Conservation (phyloP, 2,888 invertebrate genomes). For the Clepsis dumicolana region DNA sequence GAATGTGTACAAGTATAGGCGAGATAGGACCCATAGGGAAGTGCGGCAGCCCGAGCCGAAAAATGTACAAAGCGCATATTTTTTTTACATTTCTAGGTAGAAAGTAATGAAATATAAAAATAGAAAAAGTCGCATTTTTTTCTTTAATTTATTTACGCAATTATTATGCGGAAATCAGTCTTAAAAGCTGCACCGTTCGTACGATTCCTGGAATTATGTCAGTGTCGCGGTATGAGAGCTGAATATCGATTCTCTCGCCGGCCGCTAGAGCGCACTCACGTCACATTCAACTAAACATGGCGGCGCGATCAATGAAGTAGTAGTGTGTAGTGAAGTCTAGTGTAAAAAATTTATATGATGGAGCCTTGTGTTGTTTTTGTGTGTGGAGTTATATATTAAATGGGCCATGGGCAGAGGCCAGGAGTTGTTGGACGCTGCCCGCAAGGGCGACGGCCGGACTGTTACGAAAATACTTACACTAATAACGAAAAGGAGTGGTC, state of each 20-base stretch:
- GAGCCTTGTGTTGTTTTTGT: slow-evolving; percentile 81
- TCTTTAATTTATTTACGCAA: not conserved
- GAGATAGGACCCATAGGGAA: slow-evolving; percentile 6
- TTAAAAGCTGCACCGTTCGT: not conserved
- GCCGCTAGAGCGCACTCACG: slow-evolving; percentile 83
- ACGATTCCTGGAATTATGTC: slow-evolving; percentile 26
- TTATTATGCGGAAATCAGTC: not conserved
- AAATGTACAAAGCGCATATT: slow-evolving; percentile 15
- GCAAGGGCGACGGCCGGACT: slow-evolving; percentile 95
- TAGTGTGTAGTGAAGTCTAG: slow-evolving; percentile 84
- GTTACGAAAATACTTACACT: slow-evolving; percentile 96
- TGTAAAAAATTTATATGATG: slow-evolving; percentile 81
- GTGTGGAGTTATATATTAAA: slow-evolving; percentile 72
- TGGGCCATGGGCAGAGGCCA: slow-evolving; percentile 97
- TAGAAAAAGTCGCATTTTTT: not conserved
- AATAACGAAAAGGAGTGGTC: slow-evolving; percentile 96
- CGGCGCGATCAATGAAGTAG: slow-evolving; percentile 92
- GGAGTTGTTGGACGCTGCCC: slow-evolving; percentile 97
- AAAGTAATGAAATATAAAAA: not conserved
- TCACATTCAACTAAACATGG: slow-evolving; percentile 87
- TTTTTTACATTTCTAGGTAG: not conserved
- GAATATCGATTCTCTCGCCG: slow-evolving; percentile 72
- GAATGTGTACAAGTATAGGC: not conserved
- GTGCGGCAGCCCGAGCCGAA: slow-evolving; percentile 19
- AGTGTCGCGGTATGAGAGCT: slow-evolving; percentile 37